Evolutionary conservation across 2,797 vertebrate species (phyloP).

Genomic region (Molossus alvarezi): DNA sequence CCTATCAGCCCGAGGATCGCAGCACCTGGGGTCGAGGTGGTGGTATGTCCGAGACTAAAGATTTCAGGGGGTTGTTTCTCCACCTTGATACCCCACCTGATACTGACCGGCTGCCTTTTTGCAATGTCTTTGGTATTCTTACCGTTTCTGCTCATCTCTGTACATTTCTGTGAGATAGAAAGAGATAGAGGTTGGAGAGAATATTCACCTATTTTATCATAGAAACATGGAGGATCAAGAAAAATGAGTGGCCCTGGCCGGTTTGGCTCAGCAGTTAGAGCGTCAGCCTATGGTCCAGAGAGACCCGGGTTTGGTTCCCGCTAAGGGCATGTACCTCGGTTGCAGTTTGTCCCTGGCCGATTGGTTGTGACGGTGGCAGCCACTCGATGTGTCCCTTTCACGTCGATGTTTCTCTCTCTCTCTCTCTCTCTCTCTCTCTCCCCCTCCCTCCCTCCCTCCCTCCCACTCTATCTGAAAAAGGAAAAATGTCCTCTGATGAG

Average conservation of each 20-base stretch:
- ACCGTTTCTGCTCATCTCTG: background rate
- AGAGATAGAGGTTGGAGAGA: background rate
- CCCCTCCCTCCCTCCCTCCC: too few relatives aligned
- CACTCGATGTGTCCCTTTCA: too few relatives aligned
- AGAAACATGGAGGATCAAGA: slow-evolving; percentile 20
- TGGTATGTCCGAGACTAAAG: background rate
- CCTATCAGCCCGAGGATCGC: background rate
- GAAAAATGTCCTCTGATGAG: too few relatives aligned
- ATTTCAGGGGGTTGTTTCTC: background rate
- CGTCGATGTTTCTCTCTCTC: too few relatives aligned
- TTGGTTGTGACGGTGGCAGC: too few relatives aligned
- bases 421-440: too few relatives aligned
- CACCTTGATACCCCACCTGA: background rate
- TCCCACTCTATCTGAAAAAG: too few relatives aligned
- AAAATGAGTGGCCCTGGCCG: background rate
- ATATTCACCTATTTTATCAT: background rate
- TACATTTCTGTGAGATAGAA: background rate
- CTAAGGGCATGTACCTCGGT: too few relatives aligned
- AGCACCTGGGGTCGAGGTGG: background rate
- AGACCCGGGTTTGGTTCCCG: too few relatives aligned
- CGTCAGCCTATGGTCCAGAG: too few relatives aligned
- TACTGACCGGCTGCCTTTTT: background rate
- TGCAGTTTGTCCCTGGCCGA: too few relatives aligned
- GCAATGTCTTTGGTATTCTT: background rate
- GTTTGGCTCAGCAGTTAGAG: too few relatives aligned